A percentile compares a stretch with the other conserved stretches of the same genome.
Evolutionary conservation across 2,797 vertebrate species (phyloP).

Genomic region (Notoglanidium macrostoma): DNA sequence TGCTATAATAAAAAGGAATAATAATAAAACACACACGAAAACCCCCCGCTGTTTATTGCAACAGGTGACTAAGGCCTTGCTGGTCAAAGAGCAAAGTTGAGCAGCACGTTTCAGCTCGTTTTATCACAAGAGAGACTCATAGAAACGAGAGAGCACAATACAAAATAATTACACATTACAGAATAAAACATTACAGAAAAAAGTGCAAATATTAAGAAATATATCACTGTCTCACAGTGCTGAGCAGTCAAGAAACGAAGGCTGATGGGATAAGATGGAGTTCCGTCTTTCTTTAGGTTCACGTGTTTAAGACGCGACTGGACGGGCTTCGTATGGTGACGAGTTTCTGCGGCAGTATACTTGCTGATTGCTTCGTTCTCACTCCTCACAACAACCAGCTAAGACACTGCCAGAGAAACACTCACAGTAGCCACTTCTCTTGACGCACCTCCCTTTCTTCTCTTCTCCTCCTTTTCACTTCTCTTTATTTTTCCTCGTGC

Average conservation of each 20-base stretch:
- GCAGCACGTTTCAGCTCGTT: background rate
- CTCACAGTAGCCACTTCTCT: slow-evolving; percentile 83
- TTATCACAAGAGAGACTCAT: background rate
- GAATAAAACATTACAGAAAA: background rate
- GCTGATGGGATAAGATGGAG: background rate
- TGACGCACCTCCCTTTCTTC: slow-evolving; percentile 34
- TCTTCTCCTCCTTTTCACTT: slow-evolving; percentile 33
- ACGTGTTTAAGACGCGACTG: slow-evolving; percentile 1
- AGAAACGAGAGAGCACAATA: background rate
- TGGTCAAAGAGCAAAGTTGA: background rate
- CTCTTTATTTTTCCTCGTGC: background rate
- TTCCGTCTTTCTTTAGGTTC: background rate
- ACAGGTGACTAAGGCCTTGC: background rate
- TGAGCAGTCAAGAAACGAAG: background rate
- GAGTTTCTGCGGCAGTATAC: slow-evolving; percentile 99
- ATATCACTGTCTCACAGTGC: background rate
- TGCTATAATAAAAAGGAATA: background rate
- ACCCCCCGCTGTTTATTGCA: slow-evolving; percentile 14
- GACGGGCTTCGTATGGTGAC: slow-evolving; percentile 78
- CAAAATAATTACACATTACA: background rate
- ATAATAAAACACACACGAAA: background rate
- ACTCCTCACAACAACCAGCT: slow-evolving; percentile 99
- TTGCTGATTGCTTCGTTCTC: slow-evolving; percentile 99
- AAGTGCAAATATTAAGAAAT: background rate
- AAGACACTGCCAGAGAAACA: slow-evolving; percentile 99